Evolutionary conservation across 2,888 invertebrate genomes (phyloP).

Genomic region (Sarcophaga variegata): DNA sequence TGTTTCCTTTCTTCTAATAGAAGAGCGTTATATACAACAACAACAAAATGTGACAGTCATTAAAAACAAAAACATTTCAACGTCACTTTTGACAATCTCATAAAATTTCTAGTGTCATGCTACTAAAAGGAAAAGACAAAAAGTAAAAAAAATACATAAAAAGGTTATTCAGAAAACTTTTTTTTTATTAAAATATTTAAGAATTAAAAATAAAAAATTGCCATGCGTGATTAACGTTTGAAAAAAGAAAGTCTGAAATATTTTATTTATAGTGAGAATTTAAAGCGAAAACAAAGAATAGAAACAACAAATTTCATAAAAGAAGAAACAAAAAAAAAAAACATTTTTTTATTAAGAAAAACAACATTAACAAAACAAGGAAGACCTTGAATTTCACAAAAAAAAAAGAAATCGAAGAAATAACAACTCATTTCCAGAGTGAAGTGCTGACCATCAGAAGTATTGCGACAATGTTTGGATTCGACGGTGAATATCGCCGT

Average conservation of each 20-base stretch:
- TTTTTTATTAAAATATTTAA: neutral
- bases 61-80: constrained; percentile 36
- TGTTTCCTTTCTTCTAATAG: constrained; percentile 2
- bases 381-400: neutral
- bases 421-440: neutral
- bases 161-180: constrained; percentile 30
- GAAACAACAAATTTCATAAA: neutral
- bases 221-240: neutral
- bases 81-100: constrained; percentile 53
- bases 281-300: neutral
- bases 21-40: neutral
- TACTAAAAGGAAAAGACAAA: constrained; percentile 25
- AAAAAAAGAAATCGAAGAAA: neutral
- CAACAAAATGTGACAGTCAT: neutral
- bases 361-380: neutral
- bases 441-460: neutral
- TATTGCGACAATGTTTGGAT: constrained; percentile 85
- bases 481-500: constrained; percentile 94
- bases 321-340: neutral
- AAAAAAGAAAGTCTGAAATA: neutral
- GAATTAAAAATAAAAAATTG: neutral
- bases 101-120: constrained; percentile 62
- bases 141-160: constrained; percentile 31
- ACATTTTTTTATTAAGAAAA: neutral
- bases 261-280: neutral